Conservation (phyloP, 2,888 invertebrate genomes). For the Metopia argyrocephala region DNA sequence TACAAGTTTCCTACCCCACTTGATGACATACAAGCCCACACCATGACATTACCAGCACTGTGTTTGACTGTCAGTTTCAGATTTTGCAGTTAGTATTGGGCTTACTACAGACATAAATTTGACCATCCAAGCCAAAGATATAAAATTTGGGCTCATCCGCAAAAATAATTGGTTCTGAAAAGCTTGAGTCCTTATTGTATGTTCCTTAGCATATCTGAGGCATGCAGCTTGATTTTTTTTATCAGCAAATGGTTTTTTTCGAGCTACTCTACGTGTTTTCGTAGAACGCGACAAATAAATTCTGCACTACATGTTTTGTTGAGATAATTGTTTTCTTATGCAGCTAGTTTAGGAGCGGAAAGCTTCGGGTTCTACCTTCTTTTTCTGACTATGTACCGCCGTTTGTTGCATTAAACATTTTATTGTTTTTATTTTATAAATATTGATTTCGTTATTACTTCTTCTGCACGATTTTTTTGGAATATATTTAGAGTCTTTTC, state of each 20-base stretch:
- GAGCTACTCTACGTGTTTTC: constrained; percentile 38
- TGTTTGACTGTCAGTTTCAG: neutral
- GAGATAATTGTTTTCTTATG: constrained; percentile 32
- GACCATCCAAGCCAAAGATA: constrained; percentile 40
- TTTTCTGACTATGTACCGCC: constrained; percentile 32
- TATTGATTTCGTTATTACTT: too few species aligned
- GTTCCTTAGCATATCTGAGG: neutral
- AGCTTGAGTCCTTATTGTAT: constrained; percentile 10
- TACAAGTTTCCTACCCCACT: constrained; percentile 39
- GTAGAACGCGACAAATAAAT: constrained; percentile 52
- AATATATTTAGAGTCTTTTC: too few species aligned
- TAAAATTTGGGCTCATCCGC: constrained; percentile 57
- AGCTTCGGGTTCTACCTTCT: constrained; percentile 24
- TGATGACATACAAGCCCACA: constrained; percentile 29
- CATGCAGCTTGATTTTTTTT: neutral
- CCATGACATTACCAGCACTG: neutral
- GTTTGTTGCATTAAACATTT: constrained; percentile 42
- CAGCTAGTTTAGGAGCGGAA: constrained; percentile 40
- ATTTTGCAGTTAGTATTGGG: neutral
- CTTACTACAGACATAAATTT: neutral
- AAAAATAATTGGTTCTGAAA: too few species aligned
- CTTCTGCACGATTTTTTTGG: too few species aligned
- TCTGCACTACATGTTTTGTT: constrained; percentile 47
- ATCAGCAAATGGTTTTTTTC: constrained; percentile 53
- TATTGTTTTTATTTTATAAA: too few species aligned